These are phyloP conservation scores for Andrena haemorrhoa DNA, from an alignment of 2,888 invertebrate species.

Conservation along the genomic window DNA sequence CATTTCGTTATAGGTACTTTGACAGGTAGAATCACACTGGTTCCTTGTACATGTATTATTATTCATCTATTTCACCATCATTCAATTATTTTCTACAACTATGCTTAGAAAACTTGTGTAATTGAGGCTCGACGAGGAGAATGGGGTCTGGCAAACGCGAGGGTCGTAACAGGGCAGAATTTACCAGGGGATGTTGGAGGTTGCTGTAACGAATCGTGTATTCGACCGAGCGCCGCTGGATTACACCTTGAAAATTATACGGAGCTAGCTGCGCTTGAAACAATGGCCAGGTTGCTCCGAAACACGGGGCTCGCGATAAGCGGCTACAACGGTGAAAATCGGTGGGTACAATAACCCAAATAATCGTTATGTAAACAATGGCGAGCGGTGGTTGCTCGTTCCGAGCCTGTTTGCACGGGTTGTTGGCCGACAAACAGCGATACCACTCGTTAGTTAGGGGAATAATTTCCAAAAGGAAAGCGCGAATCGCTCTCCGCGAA, in stretches of 20 bases:
- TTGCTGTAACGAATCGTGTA: slow-evolving; percentile 38
- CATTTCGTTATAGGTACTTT: no score
- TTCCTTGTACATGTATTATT: no score
- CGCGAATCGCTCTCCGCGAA: background rate
- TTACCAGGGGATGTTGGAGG: slow-evolving; percentile 4
- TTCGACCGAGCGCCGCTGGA: slow-evolving; percentile 7
- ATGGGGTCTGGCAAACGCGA: background rate
- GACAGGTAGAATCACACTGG: no score
- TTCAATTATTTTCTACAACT: background rate
- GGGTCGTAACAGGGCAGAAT: slow-evolving; percentile 32
- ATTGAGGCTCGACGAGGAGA: background rate
- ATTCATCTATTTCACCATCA: no score
- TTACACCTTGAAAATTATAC: slow-evolving; percentile 49
- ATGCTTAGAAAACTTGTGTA: background rate
- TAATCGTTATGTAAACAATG: slow-evolving; percentile 66
- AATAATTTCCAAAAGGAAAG: background rate
- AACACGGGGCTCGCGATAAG: slow-evolving; percentile 41
- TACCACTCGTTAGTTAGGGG: background rate
- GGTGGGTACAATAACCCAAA: slow-evolving; percentile 47
- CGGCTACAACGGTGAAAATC: slow-evolving; percentile 50
- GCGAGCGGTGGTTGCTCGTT: slow-evolving; percentile 41
- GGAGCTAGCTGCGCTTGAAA: slow-evolving; percentile 24
- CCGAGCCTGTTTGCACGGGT: slow-evolving; percentile 7
- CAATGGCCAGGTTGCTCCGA: slow-evolving; percentile 33
- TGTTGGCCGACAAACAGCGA: slow-evolving; percentile 4